Evolutionary conservation across 1,140 invertebrate species (phyloP).

Genomic region (Achatina immaculata): DNA sequence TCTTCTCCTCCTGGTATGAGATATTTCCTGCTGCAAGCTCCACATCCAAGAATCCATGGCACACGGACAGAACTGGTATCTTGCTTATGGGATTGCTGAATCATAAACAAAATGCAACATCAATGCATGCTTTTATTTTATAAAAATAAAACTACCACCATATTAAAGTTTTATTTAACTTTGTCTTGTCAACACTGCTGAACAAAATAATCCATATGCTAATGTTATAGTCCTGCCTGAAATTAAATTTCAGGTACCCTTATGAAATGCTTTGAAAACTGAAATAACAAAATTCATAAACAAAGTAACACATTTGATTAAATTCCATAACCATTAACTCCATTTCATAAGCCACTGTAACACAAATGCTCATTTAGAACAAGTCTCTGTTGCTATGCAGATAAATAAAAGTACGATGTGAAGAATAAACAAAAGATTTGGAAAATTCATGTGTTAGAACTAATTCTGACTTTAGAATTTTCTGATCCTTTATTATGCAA

Average conservation of each 20-base stretch:
- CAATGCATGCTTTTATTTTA: not conserved
- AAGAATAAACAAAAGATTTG: too few relatives aligned
- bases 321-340: too few relatives aligned
- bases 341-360: too few relatives aligned
- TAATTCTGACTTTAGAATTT: too few relatives aligned
- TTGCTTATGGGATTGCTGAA: conserved; percentile 16
- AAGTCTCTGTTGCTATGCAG: too few relatives aligned
- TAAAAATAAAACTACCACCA: too few relatives aligned
- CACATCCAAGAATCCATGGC: conserved; percentile 40
- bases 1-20: not conserved
- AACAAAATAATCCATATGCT: not conserved
- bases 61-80: conserved; percentile 37
- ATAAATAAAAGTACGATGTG: too few relatives aligned
- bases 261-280: not conserved
- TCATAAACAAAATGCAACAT: not conserved
- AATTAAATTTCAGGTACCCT: not conserved
- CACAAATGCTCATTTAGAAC: too few relatives aligned
- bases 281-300: not conserved
- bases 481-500: too few relatives aligned
- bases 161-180: too few relatives aligned
- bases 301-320: too few relatives aligned
- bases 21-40: conserved; percentile 33
- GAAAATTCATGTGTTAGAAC: too few relatives aligned
- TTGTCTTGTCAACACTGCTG: not conserved
- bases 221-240: not conserved